Conservation (phyloP, 1,140 invertebrate species). For the Druon quercuslanigerum region DNA sequence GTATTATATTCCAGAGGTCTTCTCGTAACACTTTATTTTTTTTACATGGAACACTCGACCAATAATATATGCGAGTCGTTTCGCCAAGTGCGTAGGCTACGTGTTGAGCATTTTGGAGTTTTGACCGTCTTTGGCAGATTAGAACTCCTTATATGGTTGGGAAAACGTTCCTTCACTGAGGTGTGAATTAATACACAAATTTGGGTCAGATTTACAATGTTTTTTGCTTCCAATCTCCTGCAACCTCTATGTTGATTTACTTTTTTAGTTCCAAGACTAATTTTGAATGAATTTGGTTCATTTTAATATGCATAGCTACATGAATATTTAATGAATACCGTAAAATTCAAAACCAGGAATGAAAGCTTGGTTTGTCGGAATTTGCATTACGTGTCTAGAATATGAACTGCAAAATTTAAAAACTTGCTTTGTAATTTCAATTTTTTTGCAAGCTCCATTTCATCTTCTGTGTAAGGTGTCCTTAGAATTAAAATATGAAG, state of each 20-base stretch:
- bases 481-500: constrained; percentile 15
- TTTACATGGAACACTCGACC: constrained; percentile 9
- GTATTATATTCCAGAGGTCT: background rate
- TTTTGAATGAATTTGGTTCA: no score
- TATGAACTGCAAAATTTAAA: constrained; percentile 1
- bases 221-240: background rate
- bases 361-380: constrained; percentile 1
- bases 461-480: background rate
- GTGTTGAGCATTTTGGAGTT: constrained; percentile 5
- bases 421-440: background rate
- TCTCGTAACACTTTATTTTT: background rate
- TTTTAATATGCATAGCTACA: no score
- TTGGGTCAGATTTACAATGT: constrained; percentile 2
- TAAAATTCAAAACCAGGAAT: constrained; percentile 20
- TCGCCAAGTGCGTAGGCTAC: constrained; percentile 21
- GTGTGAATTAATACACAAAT: constrained; percentile 6
- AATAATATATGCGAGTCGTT: constrained; percentile 17
- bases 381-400: constrained; percentile 16
- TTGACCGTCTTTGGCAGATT: constrained; percentile 23
- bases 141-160: constrained; percentile 7
- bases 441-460: background rate
- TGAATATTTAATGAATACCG: background rate
- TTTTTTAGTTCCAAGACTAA: background rate
- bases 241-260: background rate
- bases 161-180: background rate